A percentile compares a stretch with the other conserved stretches of the same genome.
These are phyloP conservation scores for Gobio gobio DNA, from an alignment of 2,113 vertebrate species.

Conservation along the genomic window DNA sequence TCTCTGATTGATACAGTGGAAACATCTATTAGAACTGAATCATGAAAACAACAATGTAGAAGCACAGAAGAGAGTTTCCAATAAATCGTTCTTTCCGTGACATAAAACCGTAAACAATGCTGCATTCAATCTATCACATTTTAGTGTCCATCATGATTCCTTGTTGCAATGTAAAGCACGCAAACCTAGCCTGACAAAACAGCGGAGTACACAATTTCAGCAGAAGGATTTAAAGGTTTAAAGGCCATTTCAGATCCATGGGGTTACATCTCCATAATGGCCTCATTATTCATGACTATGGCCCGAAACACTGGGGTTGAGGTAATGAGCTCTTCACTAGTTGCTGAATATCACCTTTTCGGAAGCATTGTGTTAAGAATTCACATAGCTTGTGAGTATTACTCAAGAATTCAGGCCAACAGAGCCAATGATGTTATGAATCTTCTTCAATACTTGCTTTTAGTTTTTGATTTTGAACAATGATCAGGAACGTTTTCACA, in stretches of 20 bases:
- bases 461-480: neutral
- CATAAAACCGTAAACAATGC: neutral
- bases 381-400: constrained; percentile 63
- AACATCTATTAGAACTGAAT: neutral
- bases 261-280: constrained; percentile 75
- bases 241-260: constrained; percentile 64
- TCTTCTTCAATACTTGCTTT: neutral
- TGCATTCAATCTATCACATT: constrained; percentile 46
- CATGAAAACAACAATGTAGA: neutral
- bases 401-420: constrained; percentile 52
- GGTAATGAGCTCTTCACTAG: constrained; percentile 75
- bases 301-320: constrained; percentile 65
- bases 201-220: constrained; percentile 55
- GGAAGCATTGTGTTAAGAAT: constrained; percentile 62
- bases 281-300: constrained; percentile 76
- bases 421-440: constrained; percentile 53
- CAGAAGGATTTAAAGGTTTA: constrained; percentile 58
- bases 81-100: neutral
- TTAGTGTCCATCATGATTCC: constrained; percentile 57
- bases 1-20: neutral
- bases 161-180: constrained; percentile 53
- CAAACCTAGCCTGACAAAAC: constrained; percentile 52
- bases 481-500: neutral
- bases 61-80: neutral
- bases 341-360: constrained; percentile 69